Percentiles rank a stretch among this genome's conserved stretches.
phyloP scores from a whole-genome alignment of 2,888 invertebrate species.

The Drosophila pseudotakahashii region DNA sequence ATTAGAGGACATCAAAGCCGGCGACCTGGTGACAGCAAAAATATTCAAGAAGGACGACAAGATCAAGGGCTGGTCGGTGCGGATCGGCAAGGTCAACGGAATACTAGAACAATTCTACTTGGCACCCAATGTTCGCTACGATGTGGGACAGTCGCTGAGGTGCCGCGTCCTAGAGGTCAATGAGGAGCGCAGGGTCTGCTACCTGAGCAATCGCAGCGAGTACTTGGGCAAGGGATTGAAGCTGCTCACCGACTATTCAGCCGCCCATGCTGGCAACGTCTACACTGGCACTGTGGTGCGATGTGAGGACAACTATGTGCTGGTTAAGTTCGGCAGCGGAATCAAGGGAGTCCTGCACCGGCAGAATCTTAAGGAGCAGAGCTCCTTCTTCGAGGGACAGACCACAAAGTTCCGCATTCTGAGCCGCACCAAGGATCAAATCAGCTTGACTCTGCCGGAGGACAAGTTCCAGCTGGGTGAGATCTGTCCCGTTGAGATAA shows the following conservation, averaged over 20 bases:
- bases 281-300: slow-evolving; percentile 82
- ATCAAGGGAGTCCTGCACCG: slow-evolving; percentile 83
- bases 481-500: slow-evolving; percentile 76
- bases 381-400: slow-evolving; percentile 78
- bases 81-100: slow-evolving; percentile 86
- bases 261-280: slow-evolving; percentile 85
- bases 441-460: slow-evolving; percentile 75
- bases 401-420: slow-evolving; percentile 80
- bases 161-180: slow-evolving; percentile 87
- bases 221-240: slow-evolving; percentile 86
- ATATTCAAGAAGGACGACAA: slow-evolving; percentile 85
- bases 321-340: slow-evolving; percentile 83
- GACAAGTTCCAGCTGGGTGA: slow-evolving; percentile 80
- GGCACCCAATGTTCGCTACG: slow-evolving; percentile 85
- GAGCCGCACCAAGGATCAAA: slow-evolving; percentile 69
- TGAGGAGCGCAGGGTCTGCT: slow-evolving; percentile 84
- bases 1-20: slow-evolving; percentile 85
- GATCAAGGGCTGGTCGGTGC: slow-evolving; percentile 85
- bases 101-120: slow-evolving; percentile 87
- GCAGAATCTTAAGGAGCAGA: slow-evolving; percentile 59
- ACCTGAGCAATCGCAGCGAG: slow-evolving; percentile 88
- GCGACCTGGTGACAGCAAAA: slow-evolving; percentile 86
- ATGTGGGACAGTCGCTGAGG: slow-evolving; percentile 86
- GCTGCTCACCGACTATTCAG: slow-evolving; percentile 85
- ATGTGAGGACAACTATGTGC: slow-evolving; percentile 65